phyloP scores from a whole-genome alignment of 23 tunicate species.

The Trididemnum nubilum region DNA sequence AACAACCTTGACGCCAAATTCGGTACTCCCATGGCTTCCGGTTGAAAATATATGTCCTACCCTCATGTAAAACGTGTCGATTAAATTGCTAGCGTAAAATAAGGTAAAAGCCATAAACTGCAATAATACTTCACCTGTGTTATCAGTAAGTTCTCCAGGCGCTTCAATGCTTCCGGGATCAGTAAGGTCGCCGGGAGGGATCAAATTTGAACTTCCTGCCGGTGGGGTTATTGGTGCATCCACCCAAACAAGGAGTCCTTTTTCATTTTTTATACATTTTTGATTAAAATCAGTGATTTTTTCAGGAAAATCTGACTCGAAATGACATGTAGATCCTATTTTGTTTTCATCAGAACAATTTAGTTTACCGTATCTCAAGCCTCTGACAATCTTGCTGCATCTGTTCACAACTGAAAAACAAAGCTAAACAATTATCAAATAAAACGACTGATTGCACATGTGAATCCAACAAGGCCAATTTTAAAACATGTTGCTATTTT shows the following conservation, averaged over 20 bases:
- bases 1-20: too few relatives aligned
- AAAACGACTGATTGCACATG: too few relatives aligned
- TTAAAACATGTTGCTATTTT: too few relatives aligned
- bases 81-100: too few relatives aligned
- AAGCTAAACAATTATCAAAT: too few relatives aligned
- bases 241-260: conserved; percentile 1
- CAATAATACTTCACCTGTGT: too few relatives aligned
- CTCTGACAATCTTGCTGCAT: not conserved
- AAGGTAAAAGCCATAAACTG: too few relatives aligned
- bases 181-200: not conserved
- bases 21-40: too few relatives aligned
- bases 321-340: not conserved
- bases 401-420: too few relatives aligned
- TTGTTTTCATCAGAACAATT: not conserved
- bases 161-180: not conserved
- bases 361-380: not conserved
- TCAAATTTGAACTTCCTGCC: not conserved
- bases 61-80: too few relatives aligned
- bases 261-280: conserved; percentile 5
- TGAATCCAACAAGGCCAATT: too few relatives aligned
- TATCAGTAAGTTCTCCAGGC: not conserved
- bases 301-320: not conserved
- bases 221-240: not conserved
- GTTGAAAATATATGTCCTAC: too few relatives aligned
- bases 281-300: not conserved